phyloP scores from a whole-genome alignment of 2,113 vertebrate species.

The Dasyurus viverrinus region DNA sequence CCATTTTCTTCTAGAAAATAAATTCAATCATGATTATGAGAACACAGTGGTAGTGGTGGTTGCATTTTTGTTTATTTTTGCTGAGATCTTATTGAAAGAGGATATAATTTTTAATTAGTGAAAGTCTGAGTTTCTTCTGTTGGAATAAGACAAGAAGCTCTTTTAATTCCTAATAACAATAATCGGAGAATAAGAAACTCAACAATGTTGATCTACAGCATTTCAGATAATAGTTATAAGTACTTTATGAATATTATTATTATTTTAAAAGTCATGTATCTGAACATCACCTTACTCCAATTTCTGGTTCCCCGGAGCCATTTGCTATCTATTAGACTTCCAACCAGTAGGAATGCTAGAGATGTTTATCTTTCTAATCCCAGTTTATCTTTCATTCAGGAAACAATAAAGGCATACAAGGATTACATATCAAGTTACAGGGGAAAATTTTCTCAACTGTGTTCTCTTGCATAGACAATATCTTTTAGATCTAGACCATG shows the following conservation, averaged over 20 bases:
- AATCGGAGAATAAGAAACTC: conserved; percentile 18
- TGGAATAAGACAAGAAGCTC: background rate
- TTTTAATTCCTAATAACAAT: conserved; percentile 1
- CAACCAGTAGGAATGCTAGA: background rate
- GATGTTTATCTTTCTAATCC: background rate
- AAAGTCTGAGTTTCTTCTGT: background rate
- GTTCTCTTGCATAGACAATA: background rate
- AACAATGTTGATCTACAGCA: conserved; percentile 18
- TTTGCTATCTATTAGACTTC: background rate
- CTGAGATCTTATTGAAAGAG: background rate
- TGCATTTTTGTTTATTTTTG: background rate
- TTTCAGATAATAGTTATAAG: background rate
- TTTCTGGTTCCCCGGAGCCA: background rate
- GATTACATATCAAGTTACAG: background rate
- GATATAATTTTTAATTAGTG: background rate
- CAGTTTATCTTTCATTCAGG: background rate
- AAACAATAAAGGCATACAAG: background rate
- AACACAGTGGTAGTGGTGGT: background rate
- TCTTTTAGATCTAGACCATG: background rate
- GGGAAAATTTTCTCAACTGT: background rate
- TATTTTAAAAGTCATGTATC: background rate
- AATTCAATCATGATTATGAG: background rate
- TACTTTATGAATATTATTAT: background rate
- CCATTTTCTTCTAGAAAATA: background rate
- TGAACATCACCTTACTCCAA: background rate